Base-by-base conservation (phyloP, 1,140 invertebrate species). In the Neodiprion lecontei region DNA sequence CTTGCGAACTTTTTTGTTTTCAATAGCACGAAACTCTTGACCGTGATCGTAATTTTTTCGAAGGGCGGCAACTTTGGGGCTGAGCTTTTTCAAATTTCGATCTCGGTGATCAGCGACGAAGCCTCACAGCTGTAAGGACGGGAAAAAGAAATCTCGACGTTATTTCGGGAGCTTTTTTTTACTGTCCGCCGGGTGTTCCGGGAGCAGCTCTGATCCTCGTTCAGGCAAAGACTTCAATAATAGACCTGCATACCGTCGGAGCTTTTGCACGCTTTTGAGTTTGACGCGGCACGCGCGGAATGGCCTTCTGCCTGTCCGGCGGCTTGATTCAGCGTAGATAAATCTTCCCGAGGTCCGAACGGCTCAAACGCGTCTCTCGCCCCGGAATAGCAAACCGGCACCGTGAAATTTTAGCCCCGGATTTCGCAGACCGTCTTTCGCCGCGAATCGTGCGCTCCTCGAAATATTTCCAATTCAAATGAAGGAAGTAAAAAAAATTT, bases 261-360 rank as follows among this genome's bases (percentile, higher is more conserved):
- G 67, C 67, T 69, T 23, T 47, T 21, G 67, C 40, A 11, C 40
- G 14, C 14, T 79, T 71, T 72, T 53, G 11, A 48, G 75, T 75
- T 61, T 75, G 65, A 68, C 70, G 40, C 49, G 73, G 67, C 69
- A 74, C 72, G 70, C 68, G 70, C 67, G 73, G 68, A 12, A 53
- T 70, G 68, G 28, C 11, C 28, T 61, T 68, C 74, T 68, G 79
- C 48, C 76, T 69, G 78, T 78, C 77, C 71, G 66, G 69, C 72
- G 75, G 78, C 81, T 82, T 80, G 81, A 85, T 85, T 85, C 79
- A 80, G 72, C 76, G 78, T 77, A 79, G 80, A 84, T 80, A 82
- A 84, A 83, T 84, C 83, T 81, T 85, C 80, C 80, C 81, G 81
- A 81, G 80, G 79, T 84, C 67, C 67, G 67, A 69, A 12, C 53